These are phyloP conservation scores for Pteronotus mesoamericanus DNA, from an alignment of 2,797 vertebrate species.

Conservation along the genomic window DNA sequence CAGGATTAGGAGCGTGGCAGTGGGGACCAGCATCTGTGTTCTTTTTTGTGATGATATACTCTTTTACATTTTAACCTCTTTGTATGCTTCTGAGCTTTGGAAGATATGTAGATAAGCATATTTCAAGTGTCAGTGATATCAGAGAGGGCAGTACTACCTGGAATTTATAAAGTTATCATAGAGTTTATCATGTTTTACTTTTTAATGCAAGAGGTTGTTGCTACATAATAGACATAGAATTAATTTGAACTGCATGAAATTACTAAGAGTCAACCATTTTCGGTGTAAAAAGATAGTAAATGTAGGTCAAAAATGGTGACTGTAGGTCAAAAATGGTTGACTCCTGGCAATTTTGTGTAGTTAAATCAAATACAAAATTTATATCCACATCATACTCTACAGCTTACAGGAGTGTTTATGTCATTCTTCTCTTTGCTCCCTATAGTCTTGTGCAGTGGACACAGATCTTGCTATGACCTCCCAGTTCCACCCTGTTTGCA, in stretches of 20 bases:
- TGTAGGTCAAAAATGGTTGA: neutral
- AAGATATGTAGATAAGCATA: neutral
- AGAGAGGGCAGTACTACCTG: neutral
- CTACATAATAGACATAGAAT: neutral
- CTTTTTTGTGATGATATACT: neutral
- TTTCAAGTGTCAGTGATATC: neutral
- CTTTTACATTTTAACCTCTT: neutral
- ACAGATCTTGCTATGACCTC: neutral
- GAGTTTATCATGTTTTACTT: neutral
- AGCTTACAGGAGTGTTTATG: neutral
- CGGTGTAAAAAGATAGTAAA: neutral
- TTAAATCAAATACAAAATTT: neutral
- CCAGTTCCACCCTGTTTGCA: neutral
- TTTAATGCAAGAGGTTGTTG: neutral
- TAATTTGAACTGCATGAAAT: neutral
- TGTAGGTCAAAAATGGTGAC: neutral
- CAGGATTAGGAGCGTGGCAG: neutral
- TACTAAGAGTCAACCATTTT: neutral
- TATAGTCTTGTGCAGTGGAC: neutral
- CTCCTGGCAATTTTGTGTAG: neutral
- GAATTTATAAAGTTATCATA: neutral
- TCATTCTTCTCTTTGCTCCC: neutral
- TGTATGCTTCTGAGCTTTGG: neutral
- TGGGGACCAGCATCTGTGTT: neutral
- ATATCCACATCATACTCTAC: rapidly evolving